Base-by-base conservation (phyloP, 2,797 vertebrate genomes). In the Hoplostethus atlanticus region DNA sequence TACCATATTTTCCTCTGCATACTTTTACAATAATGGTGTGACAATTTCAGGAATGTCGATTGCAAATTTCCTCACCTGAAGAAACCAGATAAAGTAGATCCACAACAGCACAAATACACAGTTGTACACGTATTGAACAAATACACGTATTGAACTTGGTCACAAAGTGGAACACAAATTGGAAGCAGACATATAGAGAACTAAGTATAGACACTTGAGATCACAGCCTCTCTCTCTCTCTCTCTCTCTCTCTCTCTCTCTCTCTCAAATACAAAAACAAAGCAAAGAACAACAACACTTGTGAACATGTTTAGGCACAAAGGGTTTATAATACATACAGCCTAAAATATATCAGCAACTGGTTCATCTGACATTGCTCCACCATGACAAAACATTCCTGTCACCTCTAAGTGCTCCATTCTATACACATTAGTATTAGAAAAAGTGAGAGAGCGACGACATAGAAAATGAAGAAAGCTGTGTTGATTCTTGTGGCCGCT, bases 401-500 rank as follows among this genome's bases (percentile, higher is more conserved):
- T 21, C 21, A 21, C 1, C 54, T 68, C 50, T 87, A 92, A 51
- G 13, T 47, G 42, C 4, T 68, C 93, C 93, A 94, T n/a, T 84
- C 80, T 0, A 10, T 44, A 63, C 54, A 91, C 13, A 93, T 83
- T 21, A 87, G 2, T 2, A 17, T 2, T 0, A 95, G 72, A 75
- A 94, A 94, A 25, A 91, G 66, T 0, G 16, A 61, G 52, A 90
- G 83, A 0, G 69, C 42, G 64, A 38, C 38, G 30, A 91, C 0
- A 31, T 94, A 94, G 68, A 91, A 78, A 21, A 71, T 13, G 21
- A 90, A 87, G 75, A 92, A 95, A 2, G 1, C 75, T 31, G 4
- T 72, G 84, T 94, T 89, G 81, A 93, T 86, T 28, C 58, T 83
- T 11, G 12, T 8, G 12, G 91, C 90, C 61, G 70, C 8, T 66